Percentiles rank a stretch among this genome's conserved stretches.
Conservation (phyloP, 2,797 vertebrate species). For the Natrix natrix region DNA sequence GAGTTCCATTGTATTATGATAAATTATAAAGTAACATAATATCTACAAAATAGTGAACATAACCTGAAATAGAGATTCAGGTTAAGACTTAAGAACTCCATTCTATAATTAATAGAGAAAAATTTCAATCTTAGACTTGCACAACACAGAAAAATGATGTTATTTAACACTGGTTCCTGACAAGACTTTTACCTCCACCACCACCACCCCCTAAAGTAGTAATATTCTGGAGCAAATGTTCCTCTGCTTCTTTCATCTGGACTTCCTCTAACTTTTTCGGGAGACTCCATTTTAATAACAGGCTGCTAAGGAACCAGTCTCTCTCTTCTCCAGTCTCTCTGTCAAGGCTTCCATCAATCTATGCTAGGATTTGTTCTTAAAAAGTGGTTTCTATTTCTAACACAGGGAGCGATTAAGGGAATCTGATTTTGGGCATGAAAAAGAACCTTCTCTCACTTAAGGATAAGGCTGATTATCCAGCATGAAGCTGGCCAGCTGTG, state of each 20-base stretch:
- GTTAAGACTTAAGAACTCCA: neutral
- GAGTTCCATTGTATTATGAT: neutral
- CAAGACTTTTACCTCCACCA: neutral
- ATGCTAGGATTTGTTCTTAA: neutral
- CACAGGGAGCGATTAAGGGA: neutral
- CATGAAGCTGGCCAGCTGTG: neutral
- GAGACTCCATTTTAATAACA: neutral
- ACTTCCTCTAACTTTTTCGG: neutral
- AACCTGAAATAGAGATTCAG: neutral
- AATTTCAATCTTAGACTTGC: neutral
- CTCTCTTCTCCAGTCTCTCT: neutral
- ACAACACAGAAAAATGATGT: neutral
- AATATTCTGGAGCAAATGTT: neutral
- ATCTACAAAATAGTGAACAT: neutral
- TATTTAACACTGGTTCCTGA: neutral
- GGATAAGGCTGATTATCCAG: neutral
- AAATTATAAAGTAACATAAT: neutral
- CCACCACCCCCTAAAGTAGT: too few relatives aligned
- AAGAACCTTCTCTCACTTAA: neutral
- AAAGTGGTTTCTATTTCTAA: neutral
- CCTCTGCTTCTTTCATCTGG: neutral
- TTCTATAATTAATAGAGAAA: neutral
- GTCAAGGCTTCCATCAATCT: neutral
- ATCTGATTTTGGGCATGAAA: neutral
- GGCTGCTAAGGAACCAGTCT: neutral